phyloP scores from a whole-genome alignment of 1,140 invertebrate species.

The Vanessa tameamea region DNA sequence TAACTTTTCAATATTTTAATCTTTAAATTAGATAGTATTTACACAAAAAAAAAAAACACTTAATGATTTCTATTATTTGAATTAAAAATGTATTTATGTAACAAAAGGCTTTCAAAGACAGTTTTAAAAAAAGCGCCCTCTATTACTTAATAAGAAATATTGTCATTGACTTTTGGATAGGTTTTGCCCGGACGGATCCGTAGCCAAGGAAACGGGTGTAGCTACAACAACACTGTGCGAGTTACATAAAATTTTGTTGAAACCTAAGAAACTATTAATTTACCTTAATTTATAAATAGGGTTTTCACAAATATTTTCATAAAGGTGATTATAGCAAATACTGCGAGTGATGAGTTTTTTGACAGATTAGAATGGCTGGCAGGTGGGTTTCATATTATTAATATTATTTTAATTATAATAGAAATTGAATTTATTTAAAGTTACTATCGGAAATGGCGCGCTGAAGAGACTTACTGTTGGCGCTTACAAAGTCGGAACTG shows the following conservation, averaged over 20 bases:
- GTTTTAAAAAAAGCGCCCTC: constrained; percentile 37
- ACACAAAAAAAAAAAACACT: too few species aligned
- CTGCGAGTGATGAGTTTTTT: constrained; percentile 58
- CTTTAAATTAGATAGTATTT: too few species aligned
- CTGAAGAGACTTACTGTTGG: not conserved
- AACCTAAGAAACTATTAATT: constrained; percentile 27
- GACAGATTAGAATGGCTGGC: constrained; percentile 73
- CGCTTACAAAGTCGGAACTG: constrained; percentile 31
- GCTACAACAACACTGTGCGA: constrained; percentile 75
- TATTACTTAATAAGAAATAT: constrained; percentile 17
- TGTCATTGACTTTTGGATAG: constrained; percentile 16
- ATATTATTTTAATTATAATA: constrained; percentile 19
- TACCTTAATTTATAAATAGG: constrained; percentile 22
- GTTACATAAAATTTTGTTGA: constrained; percentile 64
- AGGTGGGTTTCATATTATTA: constrained; percentile 56
- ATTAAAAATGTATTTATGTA: not conserved
- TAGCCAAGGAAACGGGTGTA: constrained; percentile 80
- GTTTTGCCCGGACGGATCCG: constrained; percentile 49
- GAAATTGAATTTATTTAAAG: constrained; percentile 5
- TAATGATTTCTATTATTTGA: too few species aligned
- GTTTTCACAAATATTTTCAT: constrained; percentile 17
- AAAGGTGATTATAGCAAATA: constrained; percentile 15
- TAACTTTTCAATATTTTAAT: too few species aligned
- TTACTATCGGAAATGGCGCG: not conserved
- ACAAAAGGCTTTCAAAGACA: not conserved